Base-by-base conservation (phyloP, 2,113 vertebrate genomes). In the Rhagologus leucostigma region DNA sequence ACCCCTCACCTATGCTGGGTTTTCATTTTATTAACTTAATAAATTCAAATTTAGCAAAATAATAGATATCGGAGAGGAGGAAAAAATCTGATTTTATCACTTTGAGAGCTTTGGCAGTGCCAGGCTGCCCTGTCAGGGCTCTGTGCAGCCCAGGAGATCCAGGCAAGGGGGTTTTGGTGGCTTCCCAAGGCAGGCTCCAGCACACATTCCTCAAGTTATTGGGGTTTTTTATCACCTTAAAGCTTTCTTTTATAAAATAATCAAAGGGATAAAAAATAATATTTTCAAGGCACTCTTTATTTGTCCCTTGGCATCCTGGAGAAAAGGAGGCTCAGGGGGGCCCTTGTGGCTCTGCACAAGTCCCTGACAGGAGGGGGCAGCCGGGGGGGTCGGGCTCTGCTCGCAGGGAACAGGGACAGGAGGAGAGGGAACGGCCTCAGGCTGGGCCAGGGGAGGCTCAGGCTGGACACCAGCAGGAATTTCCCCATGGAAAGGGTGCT, bases 11-110 rank as follows among this genome's bases (percentile, higher is more conserved):
- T 2, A 9, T 5, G 46, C 12, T 29, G 17, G 0, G 5, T 22
- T 65, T 30, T 2, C 6, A 4, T 52, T 84, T 30, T 22, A 6
- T 8, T 64, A 33, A 30, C 27, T 26, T 15, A 4, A 37, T 19
- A 21, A n/a, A 73, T 26, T 32, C 5, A 41, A 32, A 37, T 68
- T 68, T 18, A 74, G 33, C 3, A 4, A n/a, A 53, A 21, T 9
- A 24, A 37, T 5, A 50, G 29, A 50, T 50, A 42, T 0, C 2
- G 30, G 30, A 30, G 5, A 6, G 8, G 2, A 0, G 1, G 5
- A 8, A 2, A 21, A 3, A 10, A 3, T 9, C 56, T 30, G 10
- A 13, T 47, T 49, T 33, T 29, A 3, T 29, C 13, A 3, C 35
- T 76, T 14, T 4, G 41, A 29, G 49, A 73, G 24, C 4, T 64